A percentile compares a stretch with the other conserved stretches of the same genome.
phyloP scores from a whole-genome alignment of 2,888 invertebrate species.

The Lepidocyrtoides sp. region DNA sequence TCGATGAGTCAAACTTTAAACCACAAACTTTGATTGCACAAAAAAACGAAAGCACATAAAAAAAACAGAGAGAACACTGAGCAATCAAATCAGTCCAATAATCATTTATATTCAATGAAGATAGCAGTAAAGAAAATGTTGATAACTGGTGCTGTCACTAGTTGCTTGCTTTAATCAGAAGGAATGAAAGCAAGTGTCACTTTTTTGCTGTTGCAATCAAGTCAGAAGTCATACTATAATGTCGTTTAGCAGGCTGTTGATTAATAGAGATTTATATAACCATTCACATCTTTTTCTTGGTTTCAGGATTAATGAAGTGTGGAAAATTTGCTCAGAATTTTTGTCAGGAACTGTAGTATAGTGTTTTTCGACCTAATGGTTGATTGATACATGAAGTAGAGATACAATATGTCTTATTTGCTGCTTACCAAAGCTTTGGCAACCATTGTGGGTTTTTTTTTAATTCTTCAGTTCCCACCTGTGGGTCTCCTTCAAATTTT shows the following conservation, averaged over 20 bases:
- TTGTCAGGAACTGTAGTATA: slow-evolving; percentile 34
- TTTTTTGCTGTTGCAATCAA: slow-evolving; percentile 37
- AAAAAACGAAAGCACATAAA: slow-evolving; percentile 33
- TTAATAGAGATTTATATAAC: slow-evolving; percentile 1
- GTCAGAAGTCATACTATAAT: slow-evolving; percentile 18
- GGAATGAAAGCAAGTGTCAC: slow-evolving; percentile 45
- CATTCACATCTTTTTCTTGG: slow-evolving; percentile 48
- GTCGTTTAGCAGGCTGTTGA: background rate
- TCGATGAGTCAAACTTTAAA: background rate
- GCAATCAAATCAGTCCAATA: background rate
- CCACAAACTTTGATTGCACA: background rate
- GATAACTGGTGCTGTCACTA: slow-evolving; percentile 23
- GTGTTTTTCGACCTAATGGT: background rate
- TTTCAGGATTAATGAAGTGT: slow-evolving; percentile 61
- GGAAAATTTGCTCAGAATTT: slow-evolving; percentile 32
- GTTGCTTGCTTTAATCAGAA: background rate
- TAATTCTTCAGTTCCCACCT: slow-evolving; percentile 57
- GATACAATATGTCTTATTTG: background rate
- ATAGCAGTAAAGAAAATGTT: background rate
- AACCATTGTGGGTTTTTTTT: slow-evolving; percentile 78
- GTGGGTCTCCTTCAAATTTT: slow-evolving; percentile 35
- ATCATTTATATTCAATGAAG: background rate
- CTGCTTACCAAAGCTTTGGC: slow-evolving; percentile 82
- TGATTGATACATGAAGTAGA: slow-evolving; percentile 11
- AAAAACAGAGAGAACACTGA: background rate